Evolutionary conservation across 2,888 invertebrate species (phyloP).

Genomic region (Melanostoma scalare): DNA sequence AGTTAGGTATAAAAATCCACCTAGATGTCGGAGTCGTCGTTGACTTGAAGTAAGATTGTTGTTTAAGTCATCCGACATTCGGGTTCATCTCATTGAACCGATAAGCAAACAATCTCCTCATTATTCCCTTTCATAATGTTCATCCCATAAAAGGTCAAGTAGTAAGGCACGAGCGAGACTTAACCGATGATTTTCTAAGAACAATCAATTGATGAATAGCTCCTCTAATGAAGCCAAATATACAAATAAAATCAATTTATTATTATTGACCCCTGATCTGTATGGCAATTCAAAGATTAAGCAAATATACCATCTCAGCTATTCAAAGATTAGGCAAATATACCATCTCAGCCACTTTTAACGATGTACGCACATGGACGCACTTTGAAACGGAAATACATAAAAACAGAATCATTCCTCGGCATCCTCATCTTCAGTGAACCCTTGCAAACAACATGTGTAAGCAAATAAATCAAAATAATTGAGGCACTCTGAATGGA

Average conservation of each 20-base stretch:
- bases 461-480: constrained; percentile 58
- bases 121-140: no score
- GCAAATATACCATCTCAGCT: no score
- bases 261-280: constrained; percentile 7
- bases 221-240: background rate
- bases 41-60: no score
- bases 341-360: no score
- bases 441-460: constrained; percentile 33
- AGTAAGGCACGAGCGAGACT: no score
- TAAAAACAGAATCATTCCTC: constrained; percentile 2
- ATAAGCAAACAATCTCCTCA: no score
- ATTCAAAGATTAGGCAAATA: no score
- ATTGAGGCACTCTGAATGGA: constrained; percentile 40
- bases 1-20: no score
- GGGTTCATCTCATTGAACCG: no score
- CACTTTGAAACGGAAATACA: constrained; percentile 27
- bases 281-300: constrained; percentile 10
- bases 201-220: background rate
- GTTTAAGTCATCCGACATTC: no score
- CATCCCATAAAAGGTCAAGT: no score
- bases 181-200: background rate
- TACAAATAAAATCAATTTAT: constrained; percentile 12
- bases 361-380: background rate
- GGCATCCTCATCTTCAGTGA: background rate
- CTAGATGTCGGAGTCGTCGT: no score